Percentiles rank a stretch among this genome's conserved stretches.
phyloP scores from a whole-genome alignment of 2,888 invertebrate species.

The Parapristionchus giblindavisi region DNA sequence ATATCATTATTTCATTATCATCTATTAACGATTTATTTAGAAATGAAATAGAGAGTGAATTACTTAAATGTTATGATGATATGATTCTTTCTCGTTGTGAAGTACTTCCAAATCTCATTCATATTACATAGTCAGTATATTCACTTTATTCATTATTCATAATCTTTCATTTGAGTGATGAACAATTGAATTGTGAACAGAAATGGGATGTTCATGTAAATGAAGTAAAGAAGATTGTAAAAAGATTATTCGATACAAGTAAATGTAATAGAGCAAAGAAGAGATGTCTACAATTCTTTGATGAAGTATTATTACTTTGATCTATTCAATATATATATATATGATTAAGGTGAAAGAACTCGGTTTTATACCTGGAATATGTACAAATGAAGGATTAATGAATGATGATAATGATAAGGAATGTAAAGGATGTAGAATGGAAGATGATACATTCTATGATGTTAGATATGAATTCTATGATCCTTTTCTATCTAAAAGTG shows the following conservation, averaged over 20 bases:
- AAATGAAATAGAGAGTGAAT: not conserved
- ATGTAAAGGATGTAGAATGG: not conserved
- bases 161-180: too few relatives aligned
- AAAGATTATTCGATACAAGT: not conserved
- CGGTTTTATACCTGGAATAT: not conserved
- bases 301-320: not conserved
- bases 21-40: not conserved
- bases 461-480: slow-evolving; percentile 31
- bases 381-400: not conserved
- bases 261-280: not conserved
- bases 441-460: slow-evolving; percentile 27
- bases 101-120: not conserved
- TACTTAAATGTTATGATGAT: not conserved
- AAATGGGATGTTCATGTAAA: not conserved
- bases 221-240: not conserved
- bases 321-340: not conserved
- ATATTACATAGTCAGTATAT: not conserved
- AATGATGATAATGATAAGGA: not conserved
- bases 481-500: slow-evolving; percentile 5
- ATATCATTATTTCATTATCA: not conserved
- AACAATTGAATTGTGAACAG: too few relatives aligned
- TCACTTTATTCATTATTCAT: not conserved
- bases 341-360: not conserved
- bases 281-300: not conserved
- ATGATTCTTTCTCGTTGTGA: not conserved